Evolutionary conservation across 2,113 vertebrate species (phyloP), one percentile per base, ranked within the genome.

Genomic region (Eupsittula cactorum): DNA sequence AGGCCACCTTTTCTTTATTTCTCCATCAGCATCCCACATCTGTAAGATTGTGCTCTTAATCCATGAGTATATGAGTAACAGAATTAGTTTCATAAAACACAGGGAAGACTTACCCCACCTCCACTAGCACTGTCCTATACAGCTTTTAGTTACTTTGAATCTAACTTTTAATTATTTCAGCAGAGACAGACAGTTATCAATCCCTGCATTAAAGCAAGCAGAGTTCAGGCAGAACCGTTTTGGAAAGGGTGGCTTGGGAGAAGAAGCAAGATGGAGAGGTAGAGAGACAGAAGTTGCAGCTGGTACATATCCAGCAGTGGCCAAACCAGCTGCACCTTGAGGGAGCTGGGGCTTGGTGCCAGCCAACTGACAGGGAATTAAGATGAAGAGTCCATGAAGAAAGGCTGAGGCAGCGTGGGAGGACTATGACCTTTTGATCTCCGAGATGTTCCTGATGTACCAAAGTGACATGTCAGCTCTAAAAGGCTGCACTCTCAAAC

Each of bases 341-440:
- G 60, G 76, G 76, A 88, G 42, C 90, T 1, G 1, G 60, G 85
- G 83, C 88, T 71, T 2, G 0, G 52, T 96, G 93, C 87, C 90
- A 93, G 73, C 93, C 93, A 84, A n/a, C 69, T 44, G 92, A 39
- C 0, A 0, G 92, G 68, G 68, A 81, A 88, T 60, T 2, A 9
- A 39, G 59, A 53, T 0, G 9, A 79, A 93, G 82, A 74, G 64
- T 6, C 71, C 92, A 18, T 18, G 85, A 53, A 64, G 90, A 90
- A 68, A 88, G 60, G 42, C 85, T 55, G 92, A 3, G 2, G 92
- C 95, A 97, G 95, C 90, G 93, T 97, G 95, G 95, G 95, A 96
- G 95, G 93, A 97, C 92, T 20, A 79, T 52, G 95, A 97, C 95
- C 95, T 96, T 95, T 95, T 96, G 96, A 95, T 92, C 96, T 74